These are phyloP conservation scores for Accipiter cooperii DNA, from an alignment of 2,113 vertebrate genomes.

Conservation along the genomic window DNA sequence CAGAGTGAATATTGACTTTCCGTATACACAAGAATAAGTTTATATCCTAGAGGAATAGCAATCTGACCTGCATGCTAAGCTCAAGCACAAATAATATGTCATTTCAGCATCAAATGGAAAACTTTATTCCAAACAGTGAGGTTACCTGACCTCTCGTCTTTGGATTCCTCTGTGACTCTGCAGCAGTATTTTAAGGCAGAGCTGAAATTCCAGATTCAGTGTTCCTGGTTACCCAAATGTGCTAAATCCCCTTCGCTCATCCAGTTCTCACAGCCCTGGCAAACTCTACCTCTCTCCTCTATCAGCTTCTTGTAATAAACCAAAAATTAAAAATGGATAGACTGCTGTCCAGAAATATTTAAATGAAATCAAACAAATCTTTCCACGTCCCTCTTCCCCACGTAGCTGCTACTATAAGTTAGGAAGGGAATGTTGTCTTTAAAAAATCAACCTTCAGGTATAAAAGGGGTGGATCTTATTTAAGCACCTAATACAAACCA, in stretches of 20 bases:
- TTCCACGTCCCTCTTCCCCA: background rate
- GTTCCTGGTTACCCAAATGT: background rate
- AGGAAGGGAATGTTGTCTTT: background rate
- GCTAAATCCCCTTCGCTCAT: background rate
- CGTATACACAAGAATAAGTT: background rate
- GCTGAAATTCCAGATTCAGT: background rate
- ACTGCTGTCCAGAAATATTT: background rate
- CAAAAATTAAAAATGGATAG: background rate
- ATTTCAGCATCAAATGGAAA: background rate
- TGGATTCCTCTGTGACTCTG: background rate
- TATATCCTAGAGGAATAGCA: background rate
- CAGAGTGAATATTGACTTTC: background rate
- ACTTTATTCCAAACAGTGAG: background rate
- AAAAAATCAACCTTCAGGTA: background rate
- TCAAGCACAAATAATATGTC: background rate
- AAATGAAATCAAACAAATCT: background rate
- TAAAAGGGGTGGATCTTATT: background rate
- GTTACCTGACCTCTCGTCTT: background rate
- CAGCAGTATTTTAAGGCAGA: background rate
- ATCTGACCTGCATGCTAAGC: background rate
- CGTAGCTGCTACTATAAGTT: background rate
- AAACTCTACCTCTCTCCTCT: background rate
- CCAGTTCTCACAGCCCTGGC: background rate
- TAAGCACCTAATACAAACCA: background rate
- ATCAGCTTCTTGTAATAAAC: background rate